Evolutionary conservation across 35 echinoderm and acorn worm species (phyloP).

Genomic region (Anneissia japonica): DNA sequence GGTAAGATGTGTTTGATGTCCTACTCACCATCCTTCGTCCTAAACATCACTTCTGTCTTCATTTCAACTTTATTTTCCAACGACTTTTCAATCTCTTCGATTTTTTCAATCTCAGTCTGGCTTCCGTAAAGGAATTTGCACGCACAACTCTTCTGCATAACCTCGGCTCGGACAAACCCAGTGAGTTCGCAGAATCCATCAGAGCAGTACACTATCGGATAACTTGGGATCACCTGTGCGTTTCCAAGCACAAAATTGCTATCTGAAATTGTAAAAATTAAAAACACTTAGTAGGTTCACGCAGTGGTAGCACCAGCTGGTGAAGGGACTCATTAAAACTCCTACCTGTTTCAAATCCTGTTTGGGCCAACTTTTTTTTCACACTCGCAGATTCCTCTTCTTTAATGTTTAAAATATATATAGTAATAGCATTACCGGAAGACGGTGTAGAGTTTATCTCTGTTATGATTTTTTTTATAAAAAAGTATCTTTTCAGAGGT

Average conservation of each 20-base stretch:
- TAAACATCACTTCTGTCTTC: slow-evolving; percentile 89
- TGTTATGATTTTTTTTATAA: too few relatives aligned
- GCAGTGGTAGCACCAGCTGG: too few relatives aligned
- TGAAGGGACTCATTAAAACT: too few relatives aligned
- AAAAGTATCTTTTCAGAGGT: too few relatives aligned
- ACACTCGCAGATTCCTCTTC: too few relatives aligned
- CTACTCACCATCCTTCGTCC: slow-evolving; percentile 90
- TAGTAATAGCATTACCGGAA: too few relatives aligned
- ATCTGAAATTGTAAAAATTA: slow-evolving; percentile 46
- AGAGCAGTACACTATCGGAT: slow-evolving; percentile 92
- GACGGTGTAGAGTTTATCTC: too few relatives aligned
- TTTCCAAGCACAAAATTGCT: slow-evolving; percentile 98
- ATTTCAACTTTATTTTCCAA: slow-evolving; percentile 83
- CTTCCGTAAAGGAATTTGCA: slow-evolving; percentile 86
- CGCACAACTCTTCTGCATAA: slow-evolving; percentile 96
- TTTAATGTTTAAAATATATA: too few relatives aligned
- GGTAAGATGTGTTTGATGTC: too few relatives aligned
- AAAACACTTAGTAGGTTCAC: too few relatives aligned
- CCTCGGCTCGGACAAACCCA: slow-evolving; percentile 75
- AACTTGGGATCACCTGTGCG: slow-evolving; percentile 75
- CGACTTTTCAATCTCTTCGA: slow-evolving; percentile 64
- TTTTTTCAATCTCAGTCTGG: slow-evolving; percentile 78
- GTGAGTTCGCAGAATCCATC: slow-evolving; percentile 99
- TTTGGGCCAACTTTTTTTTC: too few relatives aligned
- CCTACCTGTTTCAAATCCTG: too few relatives aligned